These are phyloP conservation scores for Passer domesticus DNA, from an alignment of 2,113 vertebrate genomes.

Conservation along the genomic window DNA sequence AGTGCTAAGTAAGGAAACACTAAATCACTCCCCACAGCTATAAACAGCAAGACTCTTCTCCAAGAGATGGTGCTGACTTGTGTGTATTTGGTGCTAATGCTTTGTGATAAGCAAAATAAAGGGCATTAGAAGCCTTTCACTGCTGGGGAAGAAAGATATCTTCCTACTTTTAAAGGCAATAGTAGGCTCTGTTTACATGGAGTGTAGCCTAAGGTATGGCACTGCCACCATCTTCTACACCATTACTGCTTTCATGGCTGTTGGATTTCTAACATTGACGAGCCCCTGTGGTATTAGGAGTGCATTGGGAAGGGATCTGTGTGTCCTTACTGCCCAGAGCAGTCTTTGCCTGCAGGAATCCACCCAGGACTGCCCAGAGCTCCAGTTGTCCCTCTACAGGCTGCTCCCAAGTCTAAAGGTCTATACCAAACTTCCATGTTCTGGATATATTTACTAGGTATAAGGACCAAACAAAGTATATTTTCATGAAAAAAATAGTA, in stretches of 20 bases:
- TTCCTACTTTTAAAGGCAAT: neutral
- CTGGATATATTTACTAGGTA: neutral
- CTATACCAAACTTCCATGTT: neutral
- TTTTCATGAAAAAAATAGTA: neutral
- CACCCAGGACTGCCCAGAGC: neutral
- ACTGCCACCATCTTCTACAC: neutral
- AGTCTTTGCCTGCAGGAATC: neutral
- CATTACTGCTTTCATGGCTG: neutral
- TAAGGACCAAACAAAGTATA: neutral
- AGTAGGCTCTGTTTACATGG: neutral
- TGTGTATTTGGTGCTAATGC: neutral
- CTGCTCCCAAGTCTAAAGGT: neutral
- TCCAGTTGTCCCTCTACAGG: rapidly evolving
- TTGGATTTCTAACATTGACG: neutral
- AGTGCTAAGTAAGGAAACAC: neutral
- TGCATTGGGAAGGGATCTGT: neutral
- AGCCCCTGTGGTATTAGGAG: neutral
- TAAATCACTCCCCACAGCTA: neutral
- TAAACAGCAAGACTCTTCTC: neutral
- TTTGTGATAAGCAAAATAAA: neutral
- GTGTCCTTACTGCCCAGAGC: neutral
- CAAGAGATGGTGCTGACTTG: neutral
- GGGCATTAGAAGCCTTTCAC: neutral
- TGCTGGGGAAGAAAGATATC: neutral
- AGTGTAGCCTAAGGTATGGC: neutral